phyloP scores from a whole-genome alignment of 2,113 vertebrate genomes.

The Chaenogobius annularis region DNA sequence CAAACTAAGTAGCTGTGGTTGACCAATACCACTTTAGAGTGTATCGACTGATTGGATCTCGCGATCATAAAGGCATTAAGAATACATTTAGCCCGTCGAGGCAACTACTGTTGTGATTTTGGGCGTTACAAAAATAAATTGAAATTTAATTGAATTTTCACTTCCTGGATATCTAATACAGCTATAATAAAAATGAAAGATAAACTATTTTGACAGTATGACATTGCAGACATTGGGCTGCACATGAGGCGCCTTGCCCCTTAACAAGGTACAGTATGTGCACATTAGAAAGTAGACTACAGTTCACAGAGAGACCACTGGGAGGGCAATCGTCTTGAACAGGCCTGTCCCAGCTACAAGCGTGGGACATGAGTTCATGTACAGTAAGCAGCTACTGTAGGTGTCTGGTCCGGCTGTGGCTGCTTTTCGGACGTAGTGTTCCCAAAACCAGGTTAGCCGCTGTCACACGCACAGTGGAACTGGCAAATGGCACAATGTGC shows the following conservation, averaged over 20 bases:
- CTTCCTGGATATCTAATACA: conserved; percentile 18
- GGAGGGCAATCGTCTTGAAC: conserved; percentile 24
- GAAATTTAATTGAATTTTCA: conserved; percentile 58
- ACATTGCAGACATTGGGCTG: conserved; percentile 15
- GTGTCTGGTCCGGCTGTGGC: conserved; percentile 35
- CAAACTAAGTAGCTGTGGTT: not conserved
- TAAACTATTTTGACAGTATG: conserved; percentile 40
- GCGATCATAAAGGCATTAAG: not conserved
- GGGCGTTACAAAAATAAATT: no score
- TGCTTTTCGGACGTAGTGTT: conserved; percentile 62
- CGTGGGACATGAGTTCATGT: conserved; percentile 25
- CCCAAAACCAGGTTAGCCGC: conserved; percentile 99
- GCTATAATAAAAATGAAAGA: conserved; percentile 14
- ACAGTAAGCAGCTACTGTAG: conserved; percentile 11
- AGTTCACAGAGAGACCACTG: conserved; percentile 37
- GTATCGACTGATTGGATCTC: no score
- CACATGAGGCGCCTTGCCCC: conserved; percentile 14
- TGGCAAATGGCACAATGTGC: conserved; percentile 94
- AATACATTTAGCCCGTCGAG: no score
- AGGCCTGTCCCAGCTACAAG: conserved; percentile 33
- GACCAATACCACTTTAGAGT: not conserved
- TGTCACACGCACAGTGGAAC: conserved; percentile 99
- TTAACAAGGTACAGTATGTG: conserved; percentile 38
- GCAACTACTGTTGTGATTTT: no score
- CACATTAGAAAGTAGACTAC: conserved; percentile 45